phyloP scores from a whole-genome alignment of 1,140 invertebrate genomes.

The Sinonovacula constricta region DNA sequence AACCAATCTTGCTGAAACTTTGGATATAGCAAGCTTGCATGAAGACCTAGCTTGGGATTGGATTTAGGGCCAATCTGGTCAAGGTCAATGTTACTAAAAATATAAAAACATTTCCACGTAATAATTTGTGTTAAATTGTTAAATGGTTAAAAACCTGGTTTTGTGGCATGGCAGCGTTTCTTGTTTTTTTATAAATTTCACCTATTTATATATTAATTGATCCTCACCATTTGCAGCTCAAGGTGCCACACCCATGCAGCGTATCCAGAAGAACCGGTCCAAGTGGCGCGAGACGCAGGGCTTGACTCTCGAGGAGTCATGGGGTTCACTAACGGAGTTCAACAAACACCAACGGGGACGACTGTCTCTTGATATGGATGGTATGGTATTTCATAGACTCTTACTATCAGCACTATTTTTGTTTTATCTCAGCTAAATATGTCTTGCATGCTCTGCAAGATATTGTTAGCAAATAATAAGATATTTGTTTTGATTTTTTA shows the following conservation, averaged over 20 bases:
- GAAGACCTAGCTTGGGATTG: no score
- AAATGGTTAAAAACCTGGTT: no score
- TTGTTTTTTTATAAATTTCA: no score
- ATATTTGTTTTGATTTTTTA: neutral
- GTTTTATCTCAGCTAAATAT: neutral
- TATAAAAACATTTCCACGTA: no score
- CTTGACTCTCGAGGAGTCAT: slow-evolving; percentile 74
- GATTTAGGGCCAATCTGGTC: no score
- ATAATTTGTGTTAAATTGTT: no score
- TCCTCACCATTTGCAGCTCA: no score
- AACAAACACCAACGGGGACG: slow-evolving; percentile 75
- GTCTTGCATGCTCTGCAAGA: neutral
- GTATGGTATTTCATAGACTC: slow-evolving; percentile 63
- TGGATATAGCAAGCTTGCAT: no score
- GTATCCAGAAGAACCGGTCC: slow-evolving; percentile 69
- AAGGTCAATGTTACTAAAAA: no score
- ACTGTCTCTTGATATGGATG: slow-evolving; percentile 75
- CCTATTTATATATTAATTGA: no score
- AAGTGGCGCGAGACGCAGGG: slow-evolving; percentile 66
- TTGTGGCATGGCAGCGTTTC: no score
- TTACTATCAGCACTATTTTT: neutral
- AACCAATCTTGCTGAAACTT: no score
- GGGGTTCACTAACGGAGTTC: slow-evolving; percentile 77
- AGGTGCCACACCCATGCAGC: slow-evolving; percentile 68
- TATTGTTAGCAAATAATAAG: neutral